phyloP scores from a whole-genome alignment of 1,140 invertebrate genomes.

The Drosophila leontia region DNA sequence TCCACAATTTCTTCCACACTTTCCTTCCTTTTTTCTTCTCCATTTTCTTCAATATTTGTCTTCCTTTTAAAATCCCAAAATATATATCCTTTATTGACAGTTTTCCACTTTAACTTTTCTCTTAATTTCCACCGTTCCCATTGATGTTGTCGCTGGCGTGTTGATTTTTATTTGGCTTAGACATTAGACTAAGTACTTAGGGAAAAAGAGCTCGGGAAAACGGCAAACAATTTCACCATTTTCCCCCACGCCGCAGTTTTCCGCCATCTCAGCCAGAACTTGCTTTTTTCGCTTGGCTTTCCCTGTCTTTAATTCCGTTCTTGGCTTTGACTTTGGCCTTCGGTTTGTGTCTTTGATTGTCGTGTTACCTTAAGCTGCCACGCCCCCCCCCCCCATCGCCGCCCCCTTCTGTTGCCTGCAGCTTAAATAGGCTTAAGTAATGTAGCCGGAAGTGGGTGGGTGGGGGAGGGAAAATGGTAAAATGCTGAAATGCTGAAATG shows the following conservation, averaged over 20 bases:
- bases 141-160: constrained; percentile 27
- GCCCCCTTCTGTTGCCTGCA: constrained; percentile 4
- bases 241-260: constrained; percentile 1
- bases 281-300: constrained; percentile 34
- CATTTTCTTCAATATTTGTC: neutral
- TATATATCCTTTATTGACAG: neutral
- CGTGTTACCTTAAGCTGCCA: constrained; percentile 52
- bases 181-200: constrained; percentile 60
- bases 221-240: constrained; percentile 1
- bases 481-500: neutral
- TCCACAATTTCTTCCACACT: neutral
- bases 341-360: constrained; percentile 60
- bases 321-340: constrained; percentile 43
- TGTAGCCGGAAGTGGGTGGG: constrained; percentile 24
- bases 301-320: constrained; percentile 49
- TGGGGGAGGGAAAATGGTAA: neutral
- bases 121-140: constrained; percentile 5
- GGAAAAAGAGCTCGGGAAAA: constrained; percentile 16
- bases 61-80: no score
- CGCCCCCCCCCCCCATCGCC: neutral
- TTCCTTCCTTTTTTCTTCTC: neutral
- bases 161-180: constrained; percentile 37
- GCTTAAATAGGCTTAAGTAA: constrained; percentile 78
- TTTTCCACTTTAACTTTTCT: constrained; percentile 1
- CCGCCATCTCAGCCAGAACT: constrained; percentile 4